Base-by-base conservation (phyloP, 2,113 vertebrate species). In the Gymnobelideus leadbeateri region DNA sequence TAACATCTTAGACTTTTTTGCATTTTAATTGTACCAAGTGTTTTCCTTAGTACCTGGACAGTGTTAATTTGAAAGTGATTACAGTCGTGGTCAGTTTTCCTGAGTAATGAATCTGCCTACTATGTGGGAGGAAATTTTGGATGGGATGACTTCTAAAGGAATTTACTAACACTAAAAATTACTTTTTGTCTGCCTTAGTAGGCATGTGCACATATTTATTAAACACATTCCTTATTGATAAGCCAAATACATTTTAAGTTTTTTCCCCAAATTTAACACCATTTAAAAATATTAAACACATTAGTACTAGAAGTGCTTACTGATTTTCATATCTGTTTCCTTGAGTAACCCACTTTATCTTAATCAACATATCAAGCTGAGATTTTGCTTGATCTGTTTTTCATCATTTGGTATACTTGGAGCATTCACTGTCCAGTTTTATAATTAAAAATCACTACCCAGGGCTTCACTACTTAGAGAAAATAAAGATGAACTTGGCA, bases 381-480 rank as follows among this genome's bases (percentile, higher is more conserved):
- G 53, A 21, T 89, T 92, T 84, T 53, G 26, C 14, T 49, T 89
- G 77, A 19, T 92, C 50, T n/a, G 28, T 31, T 77, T 95, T 92
- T 96, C 19, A 93, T 91, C 26, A 46, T 21, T 84, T 91, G 92
- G 51, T 96, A 91, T 95, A 46, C 57, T 91, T 92, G 49, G 51
- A 8, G 5, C 57, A 23, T 51, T 94, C 89, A 25, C 8, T 55
- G 54, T 95, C 92, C 16, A n/a, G 50, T 90, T 95, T 95, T 95
- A 19, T 92, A 37, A 10, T 95, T 91, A 89, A 51, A 55, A 55
- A 55, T 26, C 54, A 55, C 7, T 8, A 25, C 26, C 24, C 54
- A 55, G 54, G 53, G 8, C 54, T 55, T 55, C 7, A 55, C 54
- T 55, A 26, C 24, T 24, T 55, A 26, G 6, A 55, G 24, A 55